Base-by-base conservation (phyloP, 2,113 vertebrate genomes). In the Planiliza haematocheilus region DNA sequence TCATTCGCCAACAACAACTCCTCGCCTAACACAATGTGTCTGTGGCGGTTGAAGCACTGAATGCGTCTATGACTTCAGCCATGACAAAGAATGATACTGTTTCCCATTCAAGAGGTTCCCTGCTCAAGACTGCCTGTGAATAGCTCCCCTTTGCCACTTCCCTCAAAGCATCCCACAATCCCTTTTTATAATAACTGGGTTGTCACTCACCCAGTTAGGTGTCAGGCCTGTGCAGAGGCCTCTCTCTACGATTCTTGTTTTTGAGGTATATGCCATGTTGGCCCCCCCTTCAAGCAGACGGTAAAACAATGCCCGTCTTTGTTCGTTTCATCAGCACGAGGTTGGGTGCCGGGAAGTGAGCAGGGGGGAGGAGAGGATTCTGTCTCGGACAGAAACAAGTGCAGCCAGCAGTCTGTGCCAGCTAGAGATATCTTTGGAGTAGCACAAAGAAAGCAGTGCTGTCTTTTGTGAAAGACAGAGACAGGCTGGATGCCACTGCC, bases 261-360 rank as follows among this genome's bases (percentile, higher is more conserved):
- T 84, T 60, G 62, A 87, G 82, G 82, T 82, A 66, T 66, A 77
- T 73, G 57, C 74, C 38, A 59, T 87, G 83, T 89, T 76, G 52
- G 60, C 56, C 55, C 61, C 46, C 64, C 2, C 41, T 38, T 14
- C 13, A 42, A 75, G 70, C 84, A 71, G 76, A 74, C 51, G 45
- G 63, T 77, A 70, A 86, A 89, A 94, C 91, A 93, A 93, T 84
- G 89, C 42, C 42, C 18, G 24, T 62, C 92, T 89, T 86, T 93
- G 93, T 93, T 36, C 69, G 52, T 80, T 75, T 81, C 83, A 82
- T 86, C 74, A 57, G 70, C 56, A 24, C 37, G 82, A 81, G 77
- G 61, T 49, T 49, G 83, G 68, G 57, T 68, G 58, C 70, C 16
- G 58, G 58, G 67, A 55, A 17, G 56, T 53, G 21, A 69, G 71